These are phyloP conservation scores for Leucophenga maculata DNA, from an alignment of 2,888 invertebrate genomes.

Conservation along the genomic window DNA sequence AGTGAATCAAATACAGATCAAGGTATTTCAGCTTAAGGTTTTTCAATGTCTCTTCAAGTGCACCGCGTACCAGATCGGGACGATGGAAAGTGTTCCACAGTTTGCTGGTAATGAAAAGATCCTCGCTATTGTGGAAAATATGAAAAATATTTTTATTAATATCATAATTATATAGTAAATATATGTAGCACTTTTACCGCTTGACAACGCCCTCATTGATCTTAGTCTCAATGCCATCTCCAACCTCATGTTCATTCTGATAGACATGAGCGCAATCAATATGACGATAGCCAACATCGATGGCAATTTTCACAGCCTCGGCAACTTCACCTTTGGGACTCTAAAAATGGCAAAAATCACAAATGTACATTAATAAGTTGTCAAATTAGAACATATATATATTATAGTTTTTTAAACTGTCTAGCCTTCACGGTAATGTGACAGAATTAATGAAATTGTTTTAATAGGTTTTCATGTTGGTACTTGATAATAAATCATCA, in stretches of 20 bases:
- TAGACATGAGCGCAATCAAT: constrained; percentile 84
- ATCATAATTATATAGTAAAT: too few relatives aligned
- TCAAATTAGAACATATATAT: constrained; percentile 33
- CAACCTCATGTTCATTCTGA: constrained; percentile 83
- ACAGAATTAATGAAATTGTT: constrained; percentile 46
- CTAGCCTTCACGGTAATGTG: constrained; percentile 7
- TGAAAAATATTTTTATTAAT: not conserved
- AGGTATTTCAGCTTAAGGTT: constrained; percentile 84
- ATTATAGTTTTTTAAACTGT: constrained; percentile 32
- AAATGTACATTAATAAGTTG: constrained; percentile 5
- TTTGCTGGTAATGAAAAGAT: constrained; percentile 84
- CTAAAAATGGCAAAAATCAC: constrained; percentile 44
- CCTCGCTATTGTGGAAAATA: constrained; percentile 70
- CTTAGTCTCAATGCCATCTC: constrained; percentile 78
- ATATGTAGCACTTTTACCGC: constrained; percentile 73
- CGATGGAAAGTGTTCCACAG: constrained; percentile 92
- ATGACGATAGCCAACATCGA: constrained; percentile 85
- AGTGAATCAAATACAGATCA: constrained; percentile 92
- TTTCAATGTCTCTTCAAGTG: constrained; percentile 78
- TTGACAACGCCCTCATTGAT: constrained; percentile 79
- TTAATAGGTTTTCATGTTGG: constrained; percentile 13
- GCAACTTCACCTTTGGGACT: constrained; percentile 80
- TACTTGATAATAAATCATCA: not conserved
- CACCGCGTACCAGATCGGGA: constrained; percentile 81
- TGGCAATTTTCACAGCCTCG: constrained; percentile 81